These are phyloP conservation scores for Gobionotothen gibberifrons DNA, from an alignment of 2,797 vertebrate species.

Conservation along the genomic window DNA sequence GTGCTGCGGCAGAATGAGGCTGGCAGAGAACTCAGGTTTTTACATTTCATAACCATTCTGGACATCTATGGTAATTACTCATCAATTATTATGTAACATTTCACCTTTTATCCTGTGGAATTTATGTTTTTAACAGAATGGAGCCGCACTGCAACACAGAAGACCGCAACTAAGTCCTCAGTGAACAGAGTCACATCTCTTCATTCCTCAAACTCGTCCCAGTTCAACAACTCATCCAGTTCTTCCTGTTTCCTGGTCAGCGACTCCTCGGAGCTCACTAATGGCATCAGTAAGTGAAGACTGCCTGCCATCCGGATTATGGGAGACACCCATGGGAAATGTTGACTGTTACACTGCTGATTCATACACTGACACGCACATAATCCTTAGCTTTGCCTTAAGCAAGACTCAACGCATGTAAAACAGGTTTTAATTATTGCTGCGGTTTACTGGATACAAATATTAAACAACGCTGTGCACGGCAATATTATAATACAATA, in stretches of 20 bases:
- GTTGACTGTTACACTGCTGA: background rate
- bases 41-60: background rate
- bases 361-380: background rate
- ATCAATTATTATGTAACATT: background rate
- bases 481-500: background rate
- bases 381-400: background rate
- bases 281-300: constrained; percentile 74
- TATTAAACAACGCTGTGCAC: background rate
- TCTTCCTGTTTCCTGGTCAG: constrained; percentile 86
- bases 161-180: constrained; percentile 83
- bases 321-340: too few species aligned
- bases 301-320: background rate
- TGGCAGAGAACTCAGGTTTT: constrained; percentile 93
- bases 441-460: background rate
- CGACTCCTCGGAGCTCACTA: constrained; percentile 82
- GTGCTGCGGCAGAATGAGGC: constrained; percentile 92
- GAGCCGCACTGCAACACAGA: constrained; percentile 95
- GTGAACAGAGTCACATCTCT: constrained; percentile 84
- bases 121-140: constrained; percentile 84
- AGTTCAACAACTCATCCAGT: constrained; percentile 87
- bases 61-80: background rate
- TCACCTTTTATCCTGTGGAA: background rate
- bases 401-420: background rate
- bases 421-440: background rate
- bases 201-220: constrained; percentile 78